Conservation (phyloP, 2,888 invertebrate genomes). For the Rhingia campestris region DNA sequence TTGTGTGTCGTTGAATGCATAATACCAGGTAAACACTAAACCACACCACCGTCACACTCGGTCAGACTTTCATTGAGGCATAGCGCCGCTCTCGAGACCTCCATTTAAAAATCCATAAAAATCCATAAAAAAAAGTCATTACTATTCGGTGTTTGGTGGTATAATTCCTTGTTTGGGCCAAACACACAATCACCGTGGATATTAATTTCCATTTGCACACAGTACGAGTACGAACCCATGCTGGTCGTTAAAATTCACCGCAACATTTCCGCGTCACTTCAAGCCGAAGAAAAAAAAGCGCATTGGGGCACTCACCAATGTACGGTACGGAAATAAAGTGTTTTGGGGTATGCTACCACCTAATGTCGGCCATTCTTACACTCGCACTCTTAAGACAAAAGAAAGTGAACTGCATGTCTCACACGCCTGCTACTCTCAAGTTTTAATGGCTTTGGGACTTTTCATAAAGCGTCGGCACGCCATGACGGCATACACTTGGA, state of each 20-base stretch:
- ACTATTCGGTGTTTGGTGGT: slow-evolving; percentile 5
- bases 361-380: background rate
- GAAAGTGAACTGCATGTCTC: slow-evolving; percentile 33
- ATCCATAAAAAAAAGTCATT: slow-evolving; percentile 1
- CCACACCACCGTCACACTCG: slow-evolving; percentile 14
- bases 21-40: background rate
- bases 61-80: slow-evolving; percentile 55
- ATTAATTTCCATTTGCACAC: slow-evolving; percentile 50
- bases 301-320: slow-evolving; percentile 16
- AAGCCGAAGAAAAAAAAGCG: slow-evolving; percentile 43
- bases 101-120: slow-evolving; percentile 55
- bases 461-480: background rate
- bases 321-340: slow-evolving; percentile 45
- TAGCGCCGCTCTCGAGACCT: slow-evolving; percentile 7
- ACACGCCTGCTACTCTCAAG: slow-evolving; percentile 23
- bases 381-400: slow-evolving; percentile 39
- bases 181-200: slow-evolving; percentile 3
- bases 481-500: background rate
- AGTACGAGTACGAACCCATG: slow-evolving; percentile 16
- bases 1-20: background rate
- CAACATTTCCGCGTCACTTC: slow-evolving; percentile 54
- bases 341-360: too few species aligned
- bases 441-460: slow-evolving; percentile 28
- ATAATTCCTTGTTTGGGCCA: slow-evolving; percentile 13
- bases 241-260: slow-evolving; percentile 57